Evolutionary conservation across 1,140 invertebrate species (phyloP).

Genomic region (Goniozus legneri): DNA sequence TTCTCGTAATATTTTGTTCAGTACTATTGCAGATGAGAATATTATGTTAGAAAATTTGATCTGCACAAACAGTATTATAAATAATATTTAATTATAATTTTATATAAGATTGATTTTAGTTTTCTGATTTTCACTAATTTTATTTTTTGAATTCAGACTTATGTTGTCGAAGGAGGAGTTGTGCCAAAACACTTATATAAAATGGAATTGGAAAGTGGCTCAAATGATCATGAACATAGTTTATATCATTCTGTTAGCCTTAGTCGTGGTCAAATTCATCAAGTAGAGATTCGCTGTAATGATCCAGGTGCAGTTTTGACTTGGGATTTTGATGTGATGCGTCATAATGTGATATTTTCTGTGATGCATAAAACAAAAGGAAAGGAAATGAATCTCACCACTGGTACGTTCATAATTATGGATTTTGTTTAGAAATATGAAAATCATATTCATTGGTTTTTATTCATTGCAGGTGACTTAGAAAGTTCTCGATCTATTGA

Average conservation of each 20-base stretch:
- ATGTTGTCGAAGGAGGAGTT: slow-evolving; percentile 80
- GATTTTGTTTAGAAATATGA: too few relatives aligned
- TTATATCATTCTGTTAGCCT: slow-evolving; percentile 58
- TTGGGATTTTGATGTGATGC: slow-evolving; percentile 95
- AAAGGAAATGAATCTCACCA: too few relatives aligned
- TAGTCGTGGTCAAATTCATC: slow-evolving; percentile 69
- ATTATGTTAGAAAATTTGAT: too few relatives aligned
- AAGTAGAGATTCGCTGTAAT: slow-evolving; percentile 77
- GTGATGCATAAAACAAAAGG: slow-evolving; percentile 62
- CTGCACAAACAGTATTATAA: too few relatives aligned
- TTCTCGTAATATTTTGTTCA: too few relatives aligned
- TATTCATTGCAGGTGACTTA: too few relatives aligned
- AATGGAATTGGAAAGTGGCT: slow-evolving; percentile 67
- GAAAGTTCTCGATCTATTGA: neutral
- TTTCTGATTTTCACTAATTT: neutral
- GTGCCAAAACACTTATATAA: slow-evolving; percentile 88
- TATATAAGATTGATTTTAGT: too few relatives aligned
- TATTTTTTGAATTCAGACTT: slow-evolving; percentile 58
- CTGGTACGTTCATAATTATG: too few relatives aligned
- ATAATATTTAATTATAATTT: too few relatives aligned
- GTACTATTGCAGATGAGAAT: too few relatives aligned
- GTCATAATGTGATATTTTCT: slow-evolving; percentile 84
- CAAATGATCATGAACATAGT: slow-evolving; percentile 53
- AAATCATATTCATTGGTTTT: too few relatives aligned
- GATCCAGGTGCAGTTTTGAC: slow-evolving; percentile 88